Evolutionary conservation across 2,888 invertebrate genomes (phyloP).

Genomic region (Unio pictorum): DNA sequence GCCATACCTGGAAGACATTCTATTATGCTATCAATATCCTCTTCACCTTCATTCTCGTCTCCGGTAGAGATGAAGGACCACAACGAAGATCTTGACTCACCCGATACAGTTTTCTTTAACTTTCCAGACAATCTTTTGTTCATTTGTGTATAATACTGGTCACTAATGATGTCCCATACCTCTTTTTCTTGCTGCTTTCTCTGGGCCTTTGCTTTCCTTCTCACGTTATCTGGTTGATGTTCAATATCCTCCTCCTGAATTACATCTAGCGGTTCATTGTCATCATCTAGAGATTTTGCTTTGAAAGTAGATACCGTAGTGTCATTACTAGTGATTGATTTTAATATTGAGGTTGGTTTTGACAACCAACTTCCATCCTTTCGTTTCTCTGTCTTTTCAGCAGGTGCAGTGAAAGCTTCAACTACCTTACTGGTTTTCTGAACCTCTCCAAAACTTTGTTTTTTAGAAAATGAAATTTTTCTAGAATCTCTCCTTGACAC

Average conservation of each 20-base stretch:
- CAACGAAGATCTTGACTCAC: conserved; percentile 43
- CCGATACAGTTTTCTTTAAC: conserved; percentile 42
- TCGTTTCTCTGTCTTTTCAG: conserved; percentile 24
- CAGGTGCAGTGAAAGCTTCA: conserved; percentile 33
- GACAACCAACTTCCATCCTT: conserved; percentile 39
- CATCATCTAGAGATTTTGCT: conserved; percentile 34
- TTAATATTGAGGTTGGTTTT: conserved; percentile 43
- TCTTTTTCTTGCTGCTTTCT: conserved; percentile 32
- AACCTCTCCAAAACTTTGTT: conserved; percentile 10
- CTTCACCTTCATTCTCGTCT: conserved; percentile 42
- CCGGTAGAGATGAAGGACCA: conserved; percentile 50
- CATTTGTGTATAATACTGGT: conserved; percentile 38
- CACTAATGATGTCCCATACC: conserved; percentile 41
- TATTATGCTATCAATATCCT: conserved; percentile 41
- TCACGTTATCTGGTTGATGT: conserved; percentile 8
- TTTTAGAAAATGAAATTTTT: conserved; percentile 30
- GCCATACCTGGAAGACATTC: conserved; percentile 54
- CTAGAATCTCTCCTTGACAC: conserved; percentile 24
- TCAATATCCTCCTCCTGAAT: conserved; percentile 52
- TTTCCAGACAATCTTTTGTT: conserved; percentile 37
- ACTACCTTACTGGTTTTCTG: conserved; percentile 15
- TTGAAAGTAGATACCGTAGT: conserved; percentile 45
- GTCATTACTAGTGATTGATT: conserved; percentile 42
- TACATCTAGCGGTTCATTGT: conserved; percentile 31
- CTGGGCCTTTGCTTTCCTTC: conserved; percentile 20